Conservation (phyloP, 2,888 invertebrate genomes). For the Ypsolopha sequella region DNA sequence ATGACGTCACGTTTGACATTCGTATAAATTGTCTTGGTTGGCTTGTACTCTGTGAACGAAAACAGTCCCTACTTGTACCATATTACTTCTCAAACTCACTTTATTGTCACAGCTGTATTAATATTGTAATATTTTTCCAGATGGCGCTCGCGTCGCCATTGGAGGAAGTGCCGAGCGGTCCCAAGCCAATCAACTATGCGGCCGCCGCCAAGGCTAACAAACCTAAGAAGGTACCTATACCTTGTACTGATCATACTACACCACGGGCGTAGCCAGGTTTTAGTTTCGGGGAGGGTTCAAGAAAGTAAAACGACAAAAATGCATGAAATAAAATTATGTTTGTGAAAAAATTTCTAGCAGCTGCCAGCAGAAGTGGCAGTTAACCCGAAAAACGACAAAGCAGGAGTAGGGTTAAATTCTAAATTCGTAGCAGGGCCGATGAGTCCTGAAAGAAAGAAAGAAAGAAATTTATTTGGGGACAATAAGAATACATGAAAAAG, state of each 20-base stretch:
- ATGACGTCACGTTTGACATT: not conserved
- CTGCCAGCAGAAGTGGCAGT: no score
- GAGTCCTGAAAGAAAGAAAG: no score
- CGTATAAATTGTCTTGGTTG: not conserved
- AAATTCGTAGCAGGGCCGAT: no score
- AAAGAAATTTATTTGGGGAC: no score
- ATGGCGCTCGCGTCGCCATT: not conserved
- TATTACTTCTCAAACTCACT: not conserved
- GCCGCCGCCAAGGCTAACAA: conserved; percentile 59
- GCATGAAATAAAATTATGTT: no score
- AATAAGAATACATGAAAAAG: no score
- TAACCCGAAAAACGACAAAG: no score
- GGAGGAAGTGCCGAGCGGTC: conserved; percentile 17
- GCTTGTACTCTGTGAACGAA: not conserved
- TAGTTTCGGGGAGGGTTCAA: no score
- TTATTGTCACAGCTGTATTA: not conserved
- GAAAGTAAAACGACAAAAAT: no score
- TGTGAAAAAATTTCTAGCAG: no score
- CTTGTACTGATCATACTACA: not conserved
- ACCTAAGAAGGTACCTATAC: conserved; percentile 27
- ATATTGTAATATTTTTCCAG: conserved; percentile 5
- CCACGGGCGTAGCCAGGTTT: no score
- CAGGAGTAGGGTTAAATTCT: no score
- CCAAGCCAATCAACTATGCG: conserved; percentile 60
- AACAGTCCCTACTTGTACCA: not conserved